Base-by-base conservation (phyloP, 2,797 vertebrate genomes). In the Momotus momota region DNA sequence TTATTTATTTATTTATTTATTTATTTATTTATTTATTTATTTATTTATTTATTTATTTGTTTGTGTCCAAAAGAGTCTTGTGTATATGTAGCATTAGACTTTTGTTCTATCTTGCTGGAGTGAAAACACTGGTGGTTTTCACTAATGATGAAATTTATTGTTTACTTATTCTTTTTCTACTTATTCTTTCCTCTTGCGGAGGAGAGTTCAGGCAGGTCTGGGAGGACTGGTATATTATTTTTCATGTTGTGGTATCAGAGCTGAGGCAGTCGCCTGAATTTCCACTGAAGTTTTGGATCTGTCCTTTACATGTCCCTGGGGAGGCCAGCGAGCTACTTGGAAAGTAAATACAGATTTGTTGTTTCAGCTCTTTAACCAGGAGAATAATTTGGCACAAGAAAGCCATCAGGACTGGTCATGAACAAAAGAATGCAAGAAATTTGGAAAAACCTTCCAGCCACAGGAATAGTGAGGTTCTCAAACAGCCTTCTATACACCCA, bases 341-440 rank as follows among this genome's bases (percentile, higher is more conserved):
- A 86, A 88, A 94, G 29, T 55, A 87, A 91, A 78, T 61, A 74
- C 41, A 65, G 82, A 74, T 54, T 46, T 29, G 41, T 93, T 90
- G 26, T 95, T 95, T 96, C 88, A 90, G 3, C 80, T 95, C 65
- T 78, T 90, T 92, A 94, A 93, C 82, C 80, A 94, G 87, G 61
- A 95, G 75, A 91, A 65, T 61, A 83, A 65, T 83, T 91, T 95
- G 90, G 61, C 65, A 27, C 33, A 49, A 86, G 85, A 35, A 71
- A 83, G 83, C 46, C 10, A 20, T 93, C 85, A 74, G 93, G 75
- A 78, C 54, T 78, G 46, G 51, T 74, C 70, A 65, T 25, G 46
- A 74, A 16, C 26, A 90, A 78, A 94, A 78, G 73, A 95, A 95
- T 81, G 61, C 14, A 71, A 81, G 82, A 75, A 94, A 91, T 88